These are phyloP conservation scores for Diglossa brunneiventris DNA, from an alignment of 2,113 vertebrate genomes.

Conservation along the genomic window DNA sequence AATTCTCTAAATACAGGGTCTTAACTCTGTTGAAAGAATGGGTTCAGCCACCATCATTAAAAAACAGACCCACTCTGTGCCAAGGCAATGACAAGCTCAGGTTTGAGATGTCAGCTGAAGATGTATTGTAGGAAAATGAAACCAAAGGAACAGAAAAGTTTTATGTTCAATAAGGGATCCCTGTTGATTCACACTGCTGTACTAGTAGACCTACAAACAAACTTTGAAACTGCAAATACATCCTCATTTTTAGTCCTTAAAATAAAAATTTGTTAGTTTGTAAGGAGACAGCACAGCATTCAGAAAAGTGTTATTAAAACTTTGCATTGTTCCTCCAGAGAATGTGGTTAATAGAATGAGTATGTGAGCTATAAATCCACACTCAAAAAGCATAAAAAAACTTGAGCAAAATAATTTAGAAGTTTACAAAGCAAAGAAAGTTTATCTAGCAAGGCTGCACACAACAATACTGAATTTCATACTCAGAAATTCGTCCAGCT, in stretches of 20 bases:
- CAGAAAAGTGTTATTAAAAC: neutral
- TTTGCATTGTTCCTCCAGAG: neutral
- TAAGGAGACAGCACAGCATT: constrained; percentile 1
- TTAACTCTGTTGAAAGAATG: neutral
- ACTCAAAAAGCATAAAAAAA: neutral
- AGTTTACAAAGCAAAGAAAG: constrained; percentile 4
- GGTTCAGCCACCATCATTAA: neutral
- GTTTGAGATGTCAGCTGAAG: neutral
- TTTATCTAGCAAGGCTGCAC: constrained; percentile 34
- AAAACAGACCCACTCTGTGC: neutral
- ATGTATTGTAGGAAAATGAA: neutral
- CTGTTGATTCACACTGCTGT: neutral
- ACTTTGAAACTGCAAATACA: neutral
- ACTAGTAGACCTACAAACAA: constrained; percentile 1
- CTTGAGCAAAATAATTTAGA: neutral
- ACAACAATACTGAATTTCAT: constrained; percentile 43
- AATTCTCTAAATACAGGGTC: neutral
- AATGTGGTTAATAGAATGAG: constrained; percentile 35
- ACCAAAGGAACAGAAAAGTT: neutral
- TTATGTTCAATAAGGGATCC: neutral
- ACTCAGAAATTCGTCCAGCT: constrained; percentile 62
- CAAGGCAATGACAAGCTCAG: neutral
- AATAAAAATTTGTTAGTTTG: constrained; percentile 28
- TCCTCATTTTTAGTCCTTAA: constrained; percentile 8
- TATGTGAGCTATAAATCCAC: constrained; percentile 24